Evolutionary conservation across 2,113 vertebrate genomes (phyloP), one percentile per base, ranked within the genome.

Genomic region (Brachyhypopomus gauderio): DNA sequence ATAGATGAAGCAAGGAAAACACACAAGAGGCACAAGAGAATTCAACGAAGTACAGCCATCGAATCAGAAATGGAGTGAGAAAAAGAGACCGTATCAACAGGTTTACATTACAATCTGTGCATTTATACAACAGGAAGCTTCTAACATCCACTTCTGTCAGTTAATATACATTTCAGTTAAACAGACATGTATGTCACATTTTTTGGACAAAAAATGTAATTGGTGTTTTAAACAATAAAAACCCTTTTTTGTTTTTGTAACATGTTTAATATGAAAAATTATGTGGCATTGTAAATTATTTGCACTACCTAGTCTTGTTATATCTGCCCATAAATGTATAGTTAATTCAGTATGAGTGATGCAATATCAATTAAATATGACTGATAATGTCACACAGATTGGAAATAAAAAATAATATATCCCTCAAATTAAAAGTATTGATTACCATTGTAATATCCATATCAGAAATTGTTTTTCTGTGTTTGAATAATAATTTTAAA

Each of bases 21-120:
- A 96, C 93, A 94, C 90, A 91, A 92, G 91, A 92, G 92, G 94
- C 91, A 96, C 92, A 97, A 91, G 93, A 95, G 91, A 95, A 97
- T 98, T 98, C 95, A 98, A 96, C 95, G 95, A 94, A 96, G 92
- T 92, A 94, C 89, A 94, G 94, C 88, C 94, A 93, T 81, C 78
- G 90, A 85, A 62, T 88, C 62, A 77, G 78, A 88, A 45, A 88
- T 83, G 77, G 83, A 72, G 64, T 81, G 45, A 52, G 1, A 41
- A 60, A 36, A 79, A 25, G 0, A 75, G 16, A 80, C 25, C 64
- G 23, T 4, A 67, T 59, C 12, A 23, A 22, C 52, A 48, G 25
- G n/a, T 17, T 63, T 55, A 75, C 73, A 82, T 52, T 77, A 6
- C 72, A 56, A n/a, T 72, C 36, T 55, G 25, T 19, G 34, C 58